A percentile compares a stretch with the other conserved stretches of the same genome.
phyloP scores from a whole-genome alignment of 2,113 vertebrate species.

The Acrocephalus arundinaceus region DNA sequence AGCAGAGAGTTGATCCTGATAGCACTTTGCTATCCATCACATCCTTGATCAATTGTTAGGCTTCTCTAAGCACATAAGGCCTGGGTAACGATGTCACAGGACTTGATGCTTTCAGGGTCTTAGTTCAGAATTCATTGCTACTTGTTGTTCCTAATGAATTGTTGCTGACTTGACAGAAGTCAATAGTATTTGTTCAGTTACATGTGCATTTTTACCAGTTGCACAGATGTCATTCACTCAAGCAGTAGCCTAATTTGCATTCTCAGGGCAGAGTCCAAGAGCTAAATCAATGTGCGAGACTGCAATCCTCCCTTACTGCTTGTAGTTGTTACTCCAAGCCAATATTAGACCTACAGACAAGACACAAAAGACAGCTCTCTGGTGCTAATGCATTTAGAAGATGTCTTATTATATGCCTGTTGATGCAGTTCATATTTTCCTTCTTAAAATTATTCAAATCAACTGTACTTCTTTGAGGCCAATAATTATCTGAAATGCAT shows the following conservation, averaged over 20 bases:
- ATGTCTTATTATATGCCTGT: not conserved
- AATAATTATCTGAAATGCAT: not conserved
- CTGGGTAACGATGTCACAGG: not conserved
- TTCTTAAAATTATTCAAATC: not conserved
- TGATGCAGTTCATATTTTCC: not conserved
- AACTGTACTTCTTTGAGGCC: not conserved
- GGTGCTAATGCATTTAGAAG: not conserved
- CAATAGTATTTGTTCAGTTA: not conserved
- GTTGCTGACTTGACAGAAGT: not conserved
- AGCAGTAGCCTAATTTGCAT: slow-evolving; percentile 1
- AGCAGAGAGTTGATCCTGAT: not conserved
- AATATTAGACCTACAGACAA: not conserved
- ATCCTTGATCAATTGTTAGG: not conserved
- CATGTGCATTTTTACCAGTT: not conserved
- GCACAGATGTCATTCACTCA: not conserved
- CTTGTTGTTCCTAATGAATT: not conserved
- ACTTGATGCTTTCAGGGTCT: not conserved
- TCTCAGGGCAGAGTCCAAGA: not conserved
- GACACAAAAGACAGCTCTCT: not conserved
- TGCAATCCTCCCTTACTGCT: not conserved
- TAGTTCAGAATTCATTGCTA: not conserved
- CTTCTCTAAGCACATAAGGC: not conserved
- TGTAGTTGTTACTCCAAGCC: not conserved
- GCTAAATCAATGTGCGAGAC: not conserved
- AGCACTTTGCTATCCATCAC: not conserved